Evolutionary conservation across 2,888 invertebrate species (phyloP).

Genomic region (Drosophila eohydei): DNA sequence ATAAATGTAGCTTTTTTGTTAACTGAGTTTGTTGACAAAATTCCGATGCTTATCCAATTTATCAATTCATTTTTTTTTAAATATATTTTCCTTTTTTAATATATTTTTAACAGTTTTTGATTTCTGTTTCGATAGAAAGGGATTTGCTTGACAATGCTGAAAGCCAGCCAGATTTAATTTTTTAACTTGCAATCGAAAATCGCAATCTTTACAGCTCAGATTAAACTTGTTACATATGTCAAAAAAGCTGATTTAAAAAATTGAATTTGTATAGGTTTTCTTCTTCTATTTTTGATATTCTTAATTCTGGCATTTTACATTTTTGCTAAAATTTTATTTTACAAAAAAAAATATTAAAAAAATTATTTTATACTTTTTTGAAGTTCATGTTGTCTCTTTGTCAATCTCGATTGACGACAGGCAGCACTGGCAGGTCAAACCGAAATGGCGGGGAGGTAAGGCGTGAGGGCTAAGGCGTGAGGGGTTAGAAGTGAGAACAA

Average conservation of each 20-base stretch:
- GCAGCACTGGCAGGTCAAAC: conserved; percentile 13
- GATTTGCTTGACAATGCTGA: no score
- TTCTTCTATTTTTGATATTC: no score
- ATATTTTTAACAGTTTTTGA: neutral
- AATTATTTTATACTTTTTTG: neutral
- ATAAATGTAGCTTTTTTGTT: neutral
- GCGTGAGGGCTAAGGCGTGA: neutral
- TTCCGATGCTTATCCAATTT: neutral
- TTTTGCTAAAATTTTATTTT: neutral
- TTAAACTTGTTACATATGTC: no score
- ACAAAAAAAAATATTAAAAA: neutral
- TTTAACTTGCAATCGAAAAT: no score
- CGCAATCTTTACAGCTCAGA: no score
- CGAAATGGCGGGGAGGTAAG: conserved; percentile 11
- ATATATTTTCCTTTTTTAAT: neutral
- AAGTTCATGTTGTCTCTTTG: neutral
- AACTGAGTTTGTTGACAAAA: neutral
- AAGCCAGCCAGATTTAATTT: no score
- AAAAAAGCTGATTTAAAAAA: neutral
- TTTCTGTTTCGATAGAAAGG: neutral
- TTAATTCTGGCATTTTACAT: no score
- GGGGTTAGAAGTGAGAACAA: conserved; percentile 14
- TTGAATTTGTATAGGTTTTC: neutral
- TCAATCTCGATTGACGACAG: neutral
- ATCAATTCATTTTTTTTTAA: neutral